A percentile compares a stretch with the other conserved stretches of the same genome.
Conservation (phyloP, 2,888 invertebrate species). For the Chymomyza procnemis region DNA sequence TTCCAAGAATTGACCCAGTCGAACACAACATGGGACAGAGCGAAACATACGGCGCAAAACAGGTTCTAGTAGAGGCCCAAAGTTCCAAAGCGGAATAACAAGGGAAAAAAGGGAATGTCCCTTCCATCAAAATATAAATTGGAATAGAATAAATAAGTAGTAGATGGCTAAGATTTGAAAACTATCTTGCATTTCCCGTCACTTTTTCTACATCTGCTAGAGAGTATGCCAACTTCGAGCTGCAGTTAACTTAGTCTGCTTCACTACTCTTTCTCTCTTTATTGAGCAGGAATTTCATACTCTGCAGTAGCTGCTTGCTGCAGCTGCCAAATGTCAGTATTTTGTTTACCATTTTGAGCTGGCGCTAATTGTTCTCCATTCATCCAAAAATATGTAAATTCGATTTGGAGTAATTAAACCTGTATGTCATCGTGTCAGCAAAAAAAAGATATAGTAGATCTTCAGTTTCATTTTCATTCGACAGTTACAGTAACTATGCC, state of each 20-base stretch:
- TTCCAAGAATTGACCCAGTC: no score
- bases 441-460: background rate
- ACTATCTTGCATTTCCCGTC: no score
- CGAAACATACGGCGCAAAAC: no score
- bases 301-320: background rate
- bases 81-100: no score
- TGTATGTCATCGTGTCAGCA: background rate
- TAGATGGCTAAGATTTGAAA: no score
- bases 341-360: background rate
- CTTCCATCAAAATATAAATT: no score
- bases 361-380: background rate
- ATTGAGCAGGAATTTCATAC: background rate
- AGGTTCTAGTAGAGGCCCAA: no score
- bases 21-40: no score
- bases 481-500: constrained; percentile 18
- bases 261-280: constrained; percentile 1
- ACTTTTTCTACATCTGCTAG: no score
- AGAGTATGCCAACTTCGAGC: constrained; percentile 11
- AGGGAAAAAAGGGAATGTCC: no score
- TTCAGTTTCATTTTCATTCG: no score
- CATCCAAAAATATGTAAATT: constrained; percentile 46
- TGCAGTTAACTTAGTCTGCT: background rate
- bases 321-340: background rate
- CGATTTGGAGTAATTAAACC: constrained; percentile 52
- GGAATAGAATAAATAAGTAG: no score